These are phyloP conservation scores for Yponomeuta plumbellus DNA, from an alignment of 2,888 invertebrate genomes.

Conservation along the genomic window DNA sequence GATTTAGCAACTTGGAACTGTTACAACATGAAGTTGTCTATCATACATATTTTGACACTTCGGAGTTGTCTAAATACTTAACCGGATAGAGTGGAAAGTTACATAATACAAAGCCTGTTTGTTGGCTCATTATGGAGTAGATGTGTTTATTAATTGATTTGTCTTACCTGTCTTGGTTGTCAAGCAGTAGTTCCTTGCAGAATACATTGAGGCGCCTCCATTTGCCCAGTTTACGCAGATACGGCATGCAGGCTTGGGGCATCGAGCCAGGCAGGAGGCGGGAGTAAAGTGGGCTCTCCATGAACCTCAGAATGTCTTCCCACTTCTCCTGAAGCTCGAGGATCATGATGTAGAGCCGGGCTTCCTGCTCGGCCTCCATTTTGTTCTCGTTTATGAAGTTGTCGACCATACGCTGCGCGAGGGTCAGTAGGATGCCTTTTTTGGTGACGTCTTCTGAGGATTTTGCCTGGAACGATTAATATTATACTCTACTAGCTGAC, in stretches of 20 bases:
- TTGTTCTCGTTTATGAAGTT: constrained; percentile 92
- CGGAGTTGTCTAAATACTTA: too few species aligned
- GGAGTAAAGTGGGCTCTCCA: constrained; percentile 85
- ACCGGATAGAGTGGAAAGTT: too few species aligned
- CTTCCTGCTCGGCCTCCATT: constrained; percentile 95
- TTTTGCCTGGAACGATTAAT: constrained; percentile 48
- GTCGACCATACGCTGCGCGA: constrained; percentile 96
- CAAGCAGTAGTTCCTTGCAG: constrained; percentile 83
- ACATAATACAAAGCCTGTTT: too few species aligned
- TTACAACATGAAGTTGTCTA: too few species aligned
- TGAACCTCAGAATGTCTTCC: constrained; percentile 86
- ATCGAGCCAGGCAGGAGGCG: constrained; percentile 82
- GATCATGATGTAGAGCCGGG: constrained; percentile 92
- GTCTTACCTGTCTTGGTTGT: constrained; percentile 76
- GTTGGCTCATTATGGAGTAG: too few species aligned
- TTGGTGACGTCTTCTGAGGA: constrained; percentile 71
- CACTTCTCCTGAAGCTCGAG: constrained; percentile 85
- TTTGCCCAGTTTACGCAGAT: constrained; percentile 82
- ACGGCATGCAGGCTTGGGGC: constrained; percentile 82
- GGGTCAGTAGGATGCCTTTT: constrained; percentile 83
- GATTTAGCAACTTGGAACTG: too few species aligned
- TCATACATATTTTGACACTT: too few species aligned
- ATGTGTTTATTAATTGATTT: too few species aligned
- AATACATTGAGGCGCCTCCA: constrained; percentile 86
- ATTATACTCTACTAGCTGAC: too few species aligned